Base-by-base conservation (phyloP, 92 coral and sea anemone genomes). In the Pocillopora grandis region DNA sequence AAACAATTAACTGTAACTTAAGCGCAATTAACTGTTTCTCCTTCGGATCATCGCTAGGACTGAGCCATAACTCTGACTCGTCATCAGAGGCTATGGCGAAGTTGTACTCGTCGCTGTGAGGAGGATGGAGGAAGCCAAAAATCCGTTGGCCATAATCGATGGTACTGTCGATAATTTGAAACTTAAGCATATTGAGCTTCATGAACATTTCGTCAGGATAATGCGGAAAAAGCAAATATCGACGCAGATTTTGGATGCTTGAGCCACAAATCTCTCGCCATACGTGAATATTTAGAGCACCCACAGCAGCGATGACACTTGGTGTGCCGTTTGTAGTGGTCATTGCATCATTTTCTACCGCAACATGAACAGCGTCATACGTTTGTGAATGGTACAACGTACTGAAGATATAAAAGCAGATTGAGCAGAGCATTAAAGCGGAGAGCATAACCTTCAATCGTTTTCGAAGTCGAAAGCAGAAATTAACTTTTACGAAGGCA, bases 61-160 rank as follows among this genome's bases (percentile, higher is more conserved):
- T 76, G 18, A 76, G 42, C 79, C 79, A 76, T 9, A 76, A 76
- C 79, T 76, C 79, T 2, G 79, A 76, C 16, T 33, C 37, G 23
- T 76, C 79, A 19, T 76, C 79, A 31, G 79, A 76, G 11, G 79
- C 52, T 16, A 76, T 76, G 21, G 66, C 79, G 33, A 76, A 76
- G 19, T 52, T 64, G 37, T 7, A 76, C 3, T 16, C 31, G 37
- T 65, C 79, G 48, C 52, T 58, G 2, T 11, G 6, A 16, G n/a
- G 66, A 16, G 79, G 66, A 10, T 58, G 65, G 5, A 76, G 6
- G n/a, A 57, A 59, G 42, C 79, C 79, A 76, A 33, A 33, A 0
- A 76, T 76, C 27, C 35, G 35, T 18, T 58, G 55, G 6, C 79
- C 79, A 18, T 76, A 76, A 0, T 31, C 79, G 13, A 9, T 3